Base-by-base conservation (phyloP, 2,113 vertebrate species). In the Cheilinus undulatus region DNA sequence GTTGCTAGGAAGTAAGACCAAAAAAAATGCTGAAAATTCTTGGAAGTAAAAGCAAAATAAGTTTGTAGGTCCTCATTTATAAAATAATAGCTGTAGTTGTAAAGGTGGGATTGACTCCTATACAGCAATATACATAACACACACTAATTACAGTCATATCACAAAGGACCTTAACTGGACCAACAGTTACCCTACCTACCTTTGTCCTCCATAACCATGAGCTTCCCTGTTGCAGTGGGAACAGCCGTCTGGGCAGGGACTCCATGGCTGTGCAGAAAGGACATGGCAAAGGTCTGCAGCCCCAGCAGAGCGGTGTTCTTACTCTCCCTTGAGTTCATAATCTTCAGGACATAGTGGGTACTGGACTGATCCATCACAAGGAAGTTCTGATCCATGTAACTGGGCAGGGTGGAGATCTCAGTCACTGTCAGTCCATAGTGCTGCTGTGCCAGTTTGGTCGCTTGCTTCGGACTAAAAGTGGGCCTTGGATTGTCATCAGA, bases 381-480 rank as follows among this genome's bases (percentile, higher is more conserved):
- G 71, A 96, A 96, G 80, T 98, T 98, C 78, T 98, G 96, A 65
- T 98, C 96, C 0, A 92, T 87, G 0, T 96, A 97, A 88, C 96
- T 96, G 5, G 95, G 95, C 20, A 98, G 88, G 0, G 91, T 73
- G 57, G 20, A 51, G 24, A 96, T 78, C 54, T 79, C 52, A 0
- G 57, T 23, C 5, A 15, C 1, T 0, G 56, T 58, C 9, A 80
- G 5, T 19, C 42, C 62, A 40, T 73, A 79, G 13, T 73, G 54
- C 4, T 19, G 14, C 13, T 5, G 7, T 1, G 20, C 12, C 20
- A 78, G 48, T 20, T 66, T 3, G 0, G 48, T 30, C 23, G 52
- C 59, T 22, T 65, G 46, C 56, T 61, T 46, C 32, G 22, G 20
- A 34, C 40, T 71, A 7, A 81, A 46, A 3, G 10, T 3, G 11